Base-by-base conservation (phyloP, 2,888 invertebrate species). In the Metacarcinus magister region DNA sequence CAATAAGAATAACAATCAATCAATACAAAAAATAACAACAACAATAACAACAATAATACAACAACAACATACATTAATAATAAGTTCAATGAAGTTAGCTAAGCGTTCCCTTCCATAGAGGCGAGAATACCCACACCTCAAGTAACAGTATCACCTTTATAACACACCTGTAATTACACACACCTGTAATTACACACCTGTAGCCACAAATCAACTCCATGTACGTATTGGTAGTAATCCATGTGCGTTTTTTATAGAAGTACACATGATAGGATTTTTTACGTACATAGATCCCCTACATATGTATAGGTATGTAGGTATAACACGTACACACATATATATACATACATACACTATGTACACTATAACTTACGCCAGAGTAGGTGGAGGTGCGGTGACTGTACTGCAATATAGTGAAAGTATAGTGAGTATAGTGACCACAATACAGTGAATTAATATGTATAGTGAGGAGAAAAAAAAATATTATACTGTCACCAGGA, bases 351-450 rank as follows among this genome's bases (percentile, higher is more conserved):
- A 46, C 23, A 46, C 44, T n/a, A 10, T 46, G 32, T 46, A 92
- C 46, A 48, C 46, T 60, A 60, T 44, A 91, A 95, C 95, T 95
- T 95, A 95, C 95, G 46, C 95, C 95, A n/a, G 93, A 39, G 60
- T 92, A 93, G 46, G 95, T 95, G 0, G 95, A 93, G 7, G 95
- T 95, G 32, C 95, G 95, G 4, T 95, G 93, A 39, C 93, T 89
- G 82, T 95, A 95, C 95, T 95, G 95, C 13, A 95, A 95, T n/a
- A 67, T 39, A 54, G 46, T 48, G 54, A 46, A 87, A 5, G 54
- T 32, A 48, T 4, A 23, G 28, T 92, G 92, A 54, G 28, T 92
- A 92, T 82, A 82, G 32, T 32, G 32, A 32, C 0, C 32, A 23
- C 0, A 23, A 0, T 1, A 67, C 5, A 67, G 67, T 67, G 67